Conservation (phyloP, 2,888 invertebrate species). For the Eupithecia inturbata region DNA sequence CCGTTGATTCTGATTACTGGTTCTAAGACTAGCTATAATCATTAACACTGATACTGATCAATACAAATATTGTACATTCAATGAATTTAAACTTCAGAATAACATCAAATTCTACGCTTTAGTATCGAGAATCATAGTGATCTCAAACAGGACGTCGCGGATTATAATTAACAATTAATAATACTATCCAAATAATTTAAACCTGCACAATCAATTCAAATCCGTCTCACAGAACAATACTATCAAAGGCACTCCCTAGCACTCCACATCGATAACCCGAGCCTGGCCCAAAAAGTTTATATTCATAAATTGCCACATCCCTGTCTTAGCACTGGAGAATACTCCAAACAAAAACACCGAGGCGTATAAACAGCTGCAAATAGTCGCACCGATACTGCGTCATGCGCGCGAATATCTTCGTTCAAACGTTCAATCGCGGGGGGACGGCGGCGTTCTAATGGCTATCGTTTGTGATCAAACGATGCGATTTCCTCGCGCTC, state of each 20-base stretch:
- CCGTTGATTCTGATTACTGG: slow-evolving; percentile 41
- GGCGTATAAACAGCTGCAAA: slow-evolving; percentile 21
- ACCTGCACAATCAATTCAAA: slow-evolving; percentile 54
- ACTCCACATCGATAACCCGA: slow-evolving; percentile 47
- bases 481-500: not conserved
- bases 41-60: slow-evolving; percentile 35
- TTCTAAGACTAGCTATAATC: slow-evolving; percentile 38
- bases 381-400: slow-evolving; percentile 18
- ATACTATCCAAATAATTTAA: slow-evolving; percentile 66
- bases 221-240: slow-evolving; percentile 51
- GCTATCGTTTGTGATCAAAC: not conserved
- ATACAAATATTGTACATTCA: slow-evolving; percentile 47
- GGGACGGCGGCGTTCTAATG: not conserved
- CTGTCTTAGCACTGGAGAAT: slow-evolving; percentile 44
- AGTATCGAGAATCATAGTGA: slow-evolving; percentile 49
- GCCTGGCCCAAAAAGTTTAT: slow-evolving; percentile 49
- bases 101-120: slow-evolving; percentile 52
- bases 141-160: slow-evolving; percentile 57
- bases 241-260: slow-evolving; percentile 67
- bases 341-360: slow-evolving; percentile 25
- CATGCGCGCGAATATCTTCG: slow-evolving; percentile 17
- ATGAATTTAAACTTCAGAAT: slow-evolving; percentile 46
- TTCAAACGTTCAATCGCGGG: slow-evolving; percentile 10
- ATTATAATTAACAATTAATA: slow-evolving; percentile 57
- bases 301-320: slow-evolving; percentile 57